Evolutionary conservation across 2,797 vertebrate genomes (phyloP), one percentile per base, ranked within the genome.

Genomic region (Aldrovandia affinis): DNA sequence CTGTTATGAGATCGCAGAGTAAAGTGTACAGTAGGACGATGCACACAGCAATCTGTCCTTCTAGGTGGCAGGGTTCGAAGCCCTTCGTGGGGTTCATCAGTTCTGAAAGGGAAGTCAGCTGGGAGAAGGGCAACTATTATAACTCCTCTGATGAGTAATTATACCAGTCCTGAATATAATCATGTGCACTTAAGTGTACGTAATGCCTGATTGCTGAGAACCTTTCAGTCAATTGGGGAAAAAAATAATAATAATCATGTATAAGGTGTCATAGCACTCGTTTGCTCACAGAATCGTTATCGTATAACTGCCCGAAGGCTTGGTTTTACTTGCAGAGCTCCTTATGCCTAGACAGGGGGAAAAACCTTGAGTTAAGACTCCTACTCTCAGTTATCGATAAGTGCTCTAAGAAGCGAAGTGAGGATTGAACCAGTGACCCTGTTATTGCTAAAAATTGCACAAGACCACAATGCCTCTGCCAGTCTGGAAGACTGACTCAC

Each of bases 101-200:
- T 73, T 70, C 30, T 22, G 68, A 73, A 81, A 18, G 14, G 25
- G 25, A 68, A 63, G n/a, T 33, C 6, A 42, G 73, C 78, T 80
- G 84, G 63, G 81, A 2, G 44, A 80, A 63, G 42, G 25, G 25
- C 75, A 28, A 22, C 63, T 39, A 81, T 84, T 81, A 84, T 82
- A 65, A 82, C 36, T 70, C 30, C 14, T 4, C 30, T 89, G 84
- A 87, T 86, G 83, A 87, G 84, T 88, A 68, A 65, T 80, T 84
- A 80, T 80, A 33, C 42, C 59, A 68, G 77, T 42, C 68, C 83
- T 68, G 33, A 57, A 80, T 54, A 68, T 84, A 20, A 80, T 57
- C n/a, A n/a, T n/a, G 54, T 78, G 36, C 57, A 28, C 54, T n/a
- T 39, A 73, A 18, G 18, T 39, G 68, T 42, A 33, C 30, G 36